Conservation (phyloP, 2,113 vertebrate species). For the Circaetus gallicus region DNA sequence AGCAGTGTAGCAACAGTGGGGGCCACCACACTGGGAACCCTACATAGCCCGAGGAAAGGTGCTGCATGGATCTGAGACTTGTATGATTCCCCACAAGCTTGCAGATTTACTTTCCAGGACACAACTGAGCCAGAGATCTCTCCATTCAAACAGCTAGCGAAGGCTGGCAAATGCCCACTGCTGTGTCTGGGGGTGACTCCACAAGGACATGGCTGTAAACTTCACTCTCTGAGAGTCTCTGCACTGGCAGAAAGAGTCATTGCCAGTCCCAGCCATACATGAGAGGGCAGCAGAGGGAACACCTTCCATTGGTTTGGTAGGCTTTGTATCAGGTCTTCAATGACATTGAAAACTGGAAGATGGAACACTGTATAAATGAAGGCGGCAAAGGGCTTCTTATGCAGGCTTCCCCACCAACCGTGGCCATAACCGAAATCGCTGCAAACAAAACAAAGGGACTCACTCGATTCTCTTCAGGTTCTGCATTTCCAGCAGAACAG, state of each 20-base stretch:
- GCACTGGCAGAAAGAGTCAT: not conserved
- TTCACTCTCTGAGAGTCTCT: not conserved
- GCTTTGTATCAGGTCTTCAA: not conserved
- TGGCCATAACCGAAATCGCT: fast-evolving
- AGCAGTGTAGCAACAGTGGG: not conserved
- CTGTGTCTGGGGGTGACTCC: not conserved
- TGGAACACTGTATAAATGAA: not conserved
- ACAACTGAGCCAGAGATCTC: not conserved
- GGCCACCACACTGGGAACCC: not conserved
- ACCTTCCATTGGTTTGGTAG: not conserved
- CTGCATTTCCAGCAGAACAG: conserved; percentile 70
- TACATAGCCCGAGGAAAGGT: not conserved
- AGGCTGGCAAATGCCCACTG: not conserved
- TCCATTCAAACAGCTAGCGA: not conserved
- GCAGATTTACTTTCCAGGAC: not conserved
- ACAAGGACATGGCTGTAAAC: fast-evolving
- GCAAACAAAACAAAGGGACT: conserved; percentile 7
- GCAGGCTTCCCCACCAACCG: not conserved
- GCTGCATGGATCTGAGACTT: not conserved
- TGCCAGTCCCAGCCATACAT: not conserved
- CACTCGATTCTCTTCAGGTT: conserved; percentile 81
- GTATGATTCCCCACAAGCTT: not conserved
- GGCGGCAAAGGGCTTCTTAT: not conserved
- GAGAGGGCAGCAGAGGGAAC: not conserved
- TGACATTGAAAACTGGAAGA: not conserved